Evolutionary conservation across 2,797 vertebrate species (phyloP).

Genomic region (Muraenolepis orangiensis): DNA sequence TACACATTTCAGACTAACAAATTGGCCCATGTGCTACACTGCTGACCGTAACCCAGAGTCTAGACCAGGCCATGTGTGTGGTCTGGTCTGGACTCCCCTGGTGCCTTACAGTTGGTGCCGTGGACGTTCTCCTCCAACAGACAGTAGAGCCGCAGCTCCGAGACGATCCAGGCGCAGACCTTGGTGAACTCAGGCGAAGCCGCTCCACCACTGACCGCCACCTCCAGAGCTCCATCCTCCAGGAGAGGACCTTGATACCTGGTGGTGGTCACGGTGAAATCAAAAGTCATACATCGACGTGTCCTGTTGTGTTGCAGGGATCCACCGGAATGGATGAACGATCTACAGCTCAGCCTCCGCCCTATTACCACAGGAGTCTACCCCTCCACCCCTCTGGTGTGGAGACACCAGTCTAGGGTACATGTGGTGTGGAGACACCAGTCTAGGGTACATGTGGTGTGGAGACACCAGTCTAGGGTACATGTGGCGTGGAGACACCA

Average conservation of each 20-base stretch:
- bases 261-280: conserved; percentile 17
- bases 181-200: conserved; percentile 94
- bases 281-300: no score
- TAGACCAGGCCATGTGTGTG: not conserved
- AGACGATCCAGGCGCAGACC: conserved; percentile 90
- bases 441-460: no score
- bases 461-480: no score
- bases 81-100: not conserved
- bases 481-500: no score
- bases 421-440: no score
- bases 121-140: conserved; percentile 94
- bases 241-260: conserved; percentile 95
- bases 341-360: no score
- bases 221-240: conserved; percentile 86
- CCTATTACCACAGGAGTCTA: no score
- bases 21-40: not conserved
- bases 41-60: not conserved
- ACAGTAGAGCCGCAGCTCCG: conserved; percentile 87
- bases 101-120: conserved; percentile 91
- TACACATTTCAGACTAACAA: not conserved
- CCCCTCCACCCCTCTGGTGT: no score
- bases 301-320: no score
- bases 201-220: conserved; percentile 80
- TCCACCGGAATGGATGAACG: no score
- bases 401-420: no score